Evolutionary conservation across 2,797 vertebrate species (phyloP).

Genomic region (Garrulus glandarius): DNA sequence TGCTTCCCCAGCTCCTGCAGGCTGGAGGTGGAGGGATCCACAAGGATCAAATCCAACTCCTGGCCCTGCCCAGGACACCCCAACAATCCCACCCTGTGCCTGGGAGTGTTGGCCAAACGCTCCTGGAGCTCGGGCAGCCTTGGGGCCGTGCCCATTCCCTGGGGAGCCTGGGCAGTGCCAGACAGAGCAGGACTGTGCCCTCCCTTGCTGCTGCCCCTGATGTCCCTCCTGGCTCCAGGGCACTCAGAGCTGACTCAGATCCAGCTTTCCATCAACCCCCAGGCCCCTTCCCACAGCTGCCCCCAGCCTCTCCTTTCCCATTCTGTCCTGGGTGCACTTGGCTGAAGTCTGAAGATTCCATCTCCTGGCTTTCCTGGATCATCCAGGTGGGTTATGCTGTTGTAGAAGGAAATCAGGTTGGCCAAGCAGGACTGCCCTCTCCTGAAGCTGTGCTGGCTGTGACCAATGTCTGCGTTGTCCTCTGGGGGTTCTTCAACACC

Average conservation of each 20-base stretch:
- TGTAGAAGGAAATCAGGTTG: neutral
- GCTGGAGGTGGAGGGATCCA: neutral
- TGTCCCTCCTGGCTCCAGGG: neutral
- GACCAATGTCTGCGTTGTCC: neutral
- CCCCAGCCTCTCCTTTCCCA: neutral
- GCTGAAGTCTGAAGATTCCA: neutral
- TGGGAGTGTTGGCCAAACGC: rapidly evolving
- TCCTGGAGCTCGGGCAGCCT: neutral
- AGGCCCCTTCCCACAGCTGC: neutral
- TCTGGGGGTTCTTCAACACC: rapidly evolving
- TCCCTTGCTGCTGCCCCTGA: neutral
- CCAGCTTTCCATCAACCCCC: neutral
- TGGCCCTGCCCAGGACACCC: neutral
- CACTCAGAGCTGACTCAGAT: neutral
- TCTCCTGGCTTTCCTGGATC: neutral
- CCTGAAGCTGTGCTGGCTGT: neutral
- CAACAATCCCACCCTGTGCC: neutral
- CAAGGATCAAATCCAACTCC: neutral
- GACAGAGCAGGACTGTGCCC: neutral
- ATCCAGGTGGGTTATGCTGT: neutral
- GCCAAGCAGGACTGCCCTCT: neutral
- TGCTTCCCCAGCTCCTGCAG: neutral
- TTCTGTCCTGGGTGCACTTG: neutral
- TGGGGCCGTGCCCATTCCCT: neutral
- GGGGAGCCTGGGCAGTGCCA: neutral